Evolutionary conservation across 2,888 invertebrate genomes (phyloP), one percentile per base, ranked within the genome.

Genomic region (Barypeithes pellucidus): DNA sequence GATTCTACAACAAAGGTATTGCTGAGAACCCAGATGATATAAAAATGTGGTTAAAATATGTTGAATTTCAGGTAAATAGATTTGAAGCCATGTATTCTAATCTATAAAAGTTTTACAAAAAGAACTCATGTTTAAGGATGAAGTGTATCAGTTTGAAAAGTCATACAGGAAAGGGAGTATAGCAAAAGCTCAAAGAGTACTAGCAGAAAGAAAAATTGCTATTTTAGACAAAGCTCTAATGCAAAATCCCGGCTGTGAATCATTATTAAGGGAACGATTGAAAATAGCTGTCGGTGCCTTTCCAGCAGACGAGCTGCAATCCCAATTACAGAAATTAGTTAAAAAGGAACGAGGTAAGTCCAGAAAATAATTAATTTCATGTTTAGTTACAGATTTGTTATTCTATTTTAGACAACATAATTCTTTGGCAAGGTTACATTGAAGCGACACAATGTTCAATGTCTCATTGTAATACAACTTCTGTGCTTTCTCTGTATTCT

Each of bases 211-310:
- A 66, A 91, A 92, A 83, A 80, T 92, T 57, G 87, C 90, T 11
- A 90, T 91, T 52, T 82, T 91, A 7, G 90, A 91, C 67, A 89
- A 88, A 81, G 92, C 91, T 0, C 81, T 93, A 4, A 84, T 86
- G 29, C 85, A 87, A 50, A 91, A 92, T 85, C 85, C 87, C 2
- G 85, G 87, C 68, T 89, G 89, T 67, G 87, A 88, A 50, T 80
- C 83, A 62, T 83, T 93, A 20, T 84, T 91, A 45, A 82, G 88
- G 45, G 85, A 87, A 76, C 86, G 88, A 75, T 83, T 89, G 63
- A 81, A 84, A 61, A 83, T 89, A 20, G 86, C 88, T 78, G 84
- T 87, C 41, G 85, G 86, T 61, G 85, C 89, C 12, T 89, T 88
- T 80, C 90, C 92, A 0, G 88, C 90, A 0, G 91, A 90, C 79